Conservation (phyloP, 2,888 invertebrate genomes). For the Lymantria dispar region DNA sequence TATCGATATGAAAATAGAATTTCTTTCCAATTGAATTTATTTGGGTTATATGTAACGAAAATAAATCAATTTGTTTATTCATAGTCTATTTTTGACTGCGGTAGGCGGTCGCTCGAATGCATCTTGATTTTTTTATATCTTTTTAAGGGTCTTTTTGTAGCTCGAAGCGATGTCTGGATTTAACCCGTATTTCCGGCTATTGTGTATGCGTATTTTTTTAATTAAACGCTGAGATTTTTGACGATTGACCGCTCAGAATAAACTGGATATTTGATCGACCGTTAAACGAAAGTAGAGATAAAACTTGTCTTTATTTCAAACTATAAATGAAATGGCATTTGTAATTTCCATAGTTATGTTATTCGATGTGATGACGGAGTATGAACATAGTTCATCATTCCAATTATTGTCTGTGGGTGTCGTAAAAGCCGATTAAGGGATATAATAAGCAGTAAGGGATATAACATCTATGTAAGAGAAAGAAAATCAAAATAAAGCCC, state of each 20-base stretch:
- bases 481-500: too few species aligned
- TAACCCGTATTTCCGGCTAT: slow-evolving; percentile 74
- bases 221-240: slow-evolving; percentile 41
- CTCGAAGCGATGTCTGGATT: slow-evolving; percentile 64
- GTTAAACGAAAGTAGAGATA: background rate
- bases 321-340: too few species aligned
- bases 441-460: too few species aligned
- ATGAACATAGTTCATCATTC: too few species aligned
- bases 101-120: slow-evolving; percentile 78
- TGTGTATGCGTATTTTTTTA: slow-evolving; percentile 60
- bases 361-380: too few species aligned
- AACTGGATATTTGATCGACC: background rate
- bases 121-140: slow-evolving; percentile 62
- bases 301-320: too few species aligned
- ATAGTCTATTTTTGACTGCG: slow-evolving; percentile 78
- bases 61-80: slow-evolving; percentile 32
- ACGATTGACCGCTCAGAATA: background rate
- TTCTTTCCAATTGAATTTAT: slow-evolving; percentile 7
- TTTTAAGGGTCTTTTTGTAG: slow-evolving; percentile 65
- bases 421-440: too few species aligned
- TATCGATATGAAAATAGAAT: background rate
- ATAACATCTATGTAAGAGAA: too few species aligned
- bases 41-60: slow-evolving; percentile 9
- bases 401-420: too few species aligned
- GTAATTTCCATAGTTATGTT: too few species aligned